phyloP scores from a whole-genome alignment of 2,888 invertebrate species.

The Molorchus minor region DNA sequence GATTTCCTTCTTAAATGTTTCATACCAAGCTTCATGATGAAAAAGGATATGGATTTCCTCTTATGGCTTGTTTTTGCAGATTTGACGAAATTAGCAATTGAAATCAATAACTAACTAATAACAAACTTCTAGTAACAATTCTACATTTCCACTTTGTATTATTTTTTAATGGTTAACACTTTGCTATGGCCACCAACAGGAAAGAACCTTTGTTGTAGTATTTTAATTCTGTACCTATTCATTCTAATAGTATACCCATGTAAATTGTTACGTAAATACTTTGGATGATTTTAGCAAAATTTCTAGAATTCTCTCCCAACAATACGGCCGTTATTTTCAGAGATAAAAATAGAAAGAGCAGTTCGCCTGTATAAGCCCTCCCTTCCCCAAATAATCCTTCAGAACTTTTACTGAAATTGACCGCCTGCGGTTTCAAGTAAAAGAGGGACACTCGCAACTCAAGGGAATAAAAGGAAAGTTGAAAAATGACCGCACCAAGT shows the following conservation, averaged over 20 bases:
- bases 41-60: too few species aligned
- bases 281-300: slow-evolving; percentile 43
- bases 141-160: too few species aligned
- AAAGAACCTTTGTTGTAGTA: too few species aligned
- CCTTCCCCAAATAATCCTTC: slow-evolving; percentile 54
- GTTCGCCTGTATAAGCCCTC: slow-evolving; percentile 35
- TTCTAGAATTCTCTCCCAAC: slow-evolving; percentile 42
- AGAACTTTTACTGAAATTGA: slow-evolving; percentile 57
- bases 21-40: too few species aligned
- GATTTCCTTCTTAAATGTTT: too few species aligned
- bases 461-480: slow-evolving; percentile 35
- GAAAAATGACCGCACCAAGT: slow-evolving; percentile 25
- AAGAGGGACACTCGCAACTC: slow-evolving; percentile 35
- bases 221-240: slow-evolving; percentile 20
- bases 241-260: slow-evolving; percentile 29
- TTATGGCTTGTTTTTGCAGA: too few species aligned
- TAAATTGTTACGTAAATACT: slow-evolving; percentile 40
- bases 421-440: slow-evolving; percentile 54
- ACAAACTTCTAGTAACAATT: too few species aligned
- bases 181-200: too few species aligned
- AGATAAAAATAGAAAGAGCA: slow-evolving; percentile 45
- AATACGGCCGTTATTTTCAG: slow-evolving; percentile 38
- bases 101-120: too few species aligned
- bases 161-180: too few species aligned
- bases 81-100: too few species aligned